These are phyloP conservation scores for Poeciliopsis gracilis DNA, from an alignment of 2,797 vertebrate species.

Conservation along the genomic window DNA sequence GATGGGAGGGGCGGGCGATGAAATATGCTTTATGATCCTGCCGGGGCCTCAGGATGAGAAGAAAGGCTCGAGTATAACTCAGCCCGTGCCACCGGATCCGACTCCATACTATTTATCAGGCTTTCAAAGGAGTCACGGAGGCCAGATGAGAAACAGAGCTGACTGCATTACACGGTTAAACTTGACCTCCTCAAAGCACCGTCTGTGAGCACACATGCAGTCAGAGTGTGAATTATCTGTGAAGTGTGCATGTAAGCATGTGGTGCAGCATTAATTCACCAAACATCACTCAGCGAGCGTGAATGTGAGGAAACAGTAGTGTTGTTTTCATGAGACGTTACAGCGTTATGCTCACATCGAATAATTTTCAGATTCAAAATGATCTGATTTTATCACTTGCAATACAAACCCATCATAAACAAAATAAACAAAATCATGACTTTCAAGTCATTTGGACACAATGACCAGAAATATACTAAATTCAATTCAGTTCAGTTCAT, in stretches of 20 bases:
- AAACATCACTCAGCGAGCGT: background rate
- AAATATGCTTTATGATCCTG: conserved; percentile 58
- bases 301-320: background rate
- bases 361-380: background rate
- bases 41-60: conserved; percentile 55
- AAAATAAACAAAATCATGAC: background rate
- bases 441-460: background rate
- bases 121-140: conserved; percentile 50
- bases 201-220: conserved; percentile 22
- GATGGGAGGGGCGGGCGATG: conserved; percentile 14
- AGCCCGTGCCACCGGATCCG: conserved; percentile 58
- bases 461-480: background rate
- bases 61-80: conserved; percentile 70
- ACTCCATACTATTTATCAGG: conserved; percentile 55
- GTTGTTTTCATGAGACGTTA: background rate
- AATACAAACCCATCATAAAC: background rate
- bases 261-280: background rate
- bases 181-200: conserved; percentile 48
- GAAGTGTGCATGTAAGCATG: conserved; percentile 16
- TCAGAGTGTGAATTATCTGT: conserved; percentile 26
- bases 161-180: conserved; percentile 38
- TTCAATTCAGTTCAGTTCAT: background rate
- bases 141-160: conserved; percentile 64
- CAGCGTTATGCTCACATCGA: background rate
- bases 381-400: background rate